Percentiles rank a stretch among this genome's conserved stretches.
These are phyloP conservation scores for Proterorhinus semilunaris DNA, from an alignment of 2,113 vertebrate species.

Conservation along the genomic window DNA sequence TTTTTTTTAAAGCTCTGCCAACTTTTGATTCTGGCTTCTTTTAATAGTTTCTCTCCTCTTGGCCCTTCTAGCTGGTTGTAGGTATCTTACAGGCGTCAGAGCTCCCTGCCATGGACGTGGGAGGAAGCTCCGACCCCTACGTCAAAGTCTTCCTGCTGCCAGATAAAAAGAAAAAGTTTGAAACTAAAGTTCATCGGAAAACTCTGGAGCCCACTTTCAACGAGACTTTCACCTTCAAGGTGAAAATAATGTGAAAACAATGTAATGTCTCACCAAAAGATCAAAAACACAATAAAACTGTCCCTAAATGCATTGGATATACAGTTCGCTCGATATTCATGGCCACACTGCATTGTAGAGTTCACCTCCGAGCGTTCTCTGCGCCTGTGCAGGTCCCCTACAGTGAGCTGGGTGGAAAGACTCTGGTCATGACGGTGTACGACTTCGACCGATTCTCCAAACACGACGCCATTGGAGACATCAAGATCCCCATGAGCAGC, in stretches of 20 bases:
- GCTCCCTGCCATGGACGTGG: conserved; percentile 86
- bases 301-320: no score
- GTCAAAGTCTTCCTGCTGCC: conserved; percentile 87
- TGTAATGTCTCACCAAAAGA: not conserved
- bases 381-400: conserved; percentile 82
- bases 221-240: conserved; percentile 89
- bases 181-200: conserved; percentile 90
- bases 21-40: conserved; percentile 32
- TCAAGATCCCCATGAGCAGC: conserved; percentile 93
- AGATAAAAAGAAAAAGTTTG: conserved; percentile 88
- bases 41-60: conserved; percentile 7
- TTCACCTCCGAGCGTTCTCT: not conserved
- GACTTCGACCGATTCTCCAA: conserved; percentile 97
- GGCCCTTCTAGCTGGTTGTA: conserved; percentile 68
- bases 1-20: conserved; percentile 10
- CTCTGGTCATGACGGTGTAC: conserved; percentile 92
- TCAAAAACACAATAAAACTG: no score
- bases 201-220: conserved; percentile 86
- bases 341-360: no score
- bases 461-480: conserved; percentile 93
- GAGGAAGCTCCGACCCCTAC: conserved; percentile 88
- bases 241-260: conserved; percentile 29
- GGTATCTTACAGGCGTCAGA: conserved; percentile 84
- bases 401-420: conserved; percentile 92
- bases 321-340: no score